These are phyloP conservation scores for Aspidapion aeneum DNA, from an alignment of 2,888 invertebrate species.

Conservation along the genomic window DNA sequence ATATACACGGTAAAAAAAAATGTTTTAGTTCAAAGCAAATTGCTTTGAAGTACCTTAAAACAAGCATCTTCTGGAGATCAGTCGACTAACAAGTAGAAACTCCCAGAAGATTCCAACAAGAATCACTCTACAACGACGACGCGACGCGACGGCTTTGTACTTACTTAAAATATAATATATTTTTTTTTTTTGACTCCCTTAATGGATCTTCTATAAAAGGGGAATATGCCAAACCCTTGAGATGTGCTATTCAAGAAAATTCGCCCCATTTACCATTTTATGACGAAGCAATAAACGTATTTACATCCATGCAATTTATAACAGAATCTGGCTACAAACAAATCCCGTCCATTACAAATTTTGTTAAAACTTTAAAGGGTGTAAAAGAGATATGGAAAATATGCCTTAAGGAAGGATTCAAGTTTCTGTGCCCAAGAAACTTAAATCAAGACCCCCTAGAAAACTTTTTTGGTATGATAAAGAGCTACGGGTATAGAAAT, in stretches of 20 bases:
- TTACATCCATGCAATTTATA: not conserved
- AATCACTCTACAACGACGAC: too few species aligned
- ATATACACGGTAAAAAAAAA: too few species aligned
- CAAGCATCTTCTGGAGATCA: not conserved
- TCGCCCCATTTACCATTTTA: not conserved
- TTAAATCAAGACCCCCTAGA: slow-evolving; percentile 10
- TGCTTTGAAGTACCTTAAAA: too few species aligned
- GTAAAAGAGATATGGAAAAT: not conserved
- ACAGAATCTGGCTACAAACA: not conserved
- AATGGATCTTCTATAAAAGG: not conserved
- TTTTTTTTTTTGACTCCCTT: not conserved
- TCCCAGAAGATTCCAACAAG: too few species aligned
- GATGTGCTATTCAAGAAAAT: not conserved
- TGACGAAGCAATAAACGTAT: not conserved
- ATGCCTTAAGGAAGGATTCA: not conserved
- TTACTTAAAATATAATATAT: too few species aligned
- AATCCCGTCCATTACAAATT: not conserved
- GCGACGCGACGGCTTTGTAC: too few species aligned
- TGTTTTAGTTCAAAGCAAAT: too few species aligned
- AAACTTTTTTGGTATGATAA: slow-evolving; percentile 2
- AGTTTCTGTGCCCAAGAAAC: not conserved
- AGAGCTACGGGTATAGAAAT: not conserved
- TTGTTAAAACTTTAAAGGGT: not conserved
- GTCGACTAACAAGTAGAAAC: not conserved
- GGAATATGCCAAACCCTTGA: not conserved